Base-by-base conservation (phyloP, 2,888 invertebrate genomes). In the Tiliacea citrago region DNA sequence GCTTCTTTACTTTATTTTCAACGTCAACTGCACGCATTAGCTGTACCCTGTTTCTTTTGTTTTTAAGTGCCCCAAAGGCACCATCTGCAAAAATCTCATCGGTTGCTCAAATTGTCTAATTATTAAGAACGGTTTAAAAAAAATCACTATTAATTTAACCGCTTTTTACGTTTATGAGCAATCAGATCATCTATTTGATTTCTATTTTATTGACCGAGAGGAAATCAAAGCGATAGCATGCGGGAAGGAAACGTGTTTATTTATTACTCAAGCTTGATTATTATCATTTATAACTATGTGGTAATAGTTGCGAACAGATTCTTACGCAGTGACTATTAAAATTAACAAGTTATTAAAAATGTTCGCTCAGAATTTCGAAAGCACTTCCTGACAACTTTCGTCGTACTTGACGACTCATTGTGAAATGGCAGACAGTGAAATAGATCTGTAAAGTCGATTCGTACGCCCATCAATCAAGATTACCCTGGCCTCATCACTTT, bases 401-500 rank as follows among this genome's bases (percentile, higher is more conserved):
- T 78, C 80, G 73, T 53, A 84, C 86, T 90, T 89, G 88, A 61
- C 66, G 53, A 57, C n/a, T 70, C 72, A 49, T 80, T 80, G 73
- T 73, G 88, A 89, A 91, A 91, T 84, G 90, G 49, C 49, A 90
- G 88, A 90, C 83, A 82, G 86, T 62, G 47, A 91, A 89, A 89
- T 90, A 82, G 86, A 88, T 89, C 86, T 85, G 84, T 86, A 81
- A 86, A 84, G 83, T 82, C 84, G 86, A 83, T 88, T 88, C 83
- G 80, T 84, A 88, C 85, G 84, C 88, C 81, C 88, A 91, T 93
- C 92, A 88, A 90, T 93, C 92, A 92, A 89, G 90, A 89, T 91
- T 88, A 88, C 77, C 79, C 73, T 81, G 85, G 83, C 87, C 79
- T 82, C 81, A 86, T 89, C 88, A 92, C 95, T 95, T 95, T 94